Conservation (phyloP, 2,113 vertebrate genomes). For the Takifugu bimaculatus region DNA sequence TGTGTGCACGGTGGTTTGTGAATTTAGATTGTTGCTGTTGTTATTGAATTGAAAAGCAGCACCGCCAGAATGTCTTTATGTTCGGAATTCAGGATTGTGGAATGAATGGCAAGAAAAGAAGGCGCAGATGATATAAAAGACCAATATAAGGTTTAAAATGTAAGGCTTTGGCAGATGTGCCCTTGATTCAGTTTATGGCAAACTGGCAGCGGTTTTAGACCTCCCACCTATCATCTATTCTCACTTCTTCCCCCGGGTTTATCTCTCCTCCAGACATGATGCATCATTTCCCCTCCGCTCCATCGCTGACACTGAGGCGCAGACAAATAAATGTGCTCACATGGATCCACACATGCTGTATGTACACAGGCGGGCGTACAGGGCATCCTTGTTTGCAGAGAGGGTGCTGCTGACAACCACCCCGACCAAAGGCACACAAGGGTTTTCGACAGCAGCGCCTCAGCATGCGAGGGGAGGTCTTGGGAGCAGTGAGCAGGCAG, state of each 20-base stretch:
- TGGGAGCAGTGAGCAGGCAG: conserved; percentile 9
- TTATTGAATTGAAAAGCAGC: no score
- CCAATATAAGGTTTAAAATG: no score
- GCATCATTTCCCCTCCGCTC: conserved; percentile 53
- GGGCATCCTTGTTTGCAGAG: conserved; percentile 44
- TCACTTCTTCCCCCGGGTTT: conserved; percentile 52
- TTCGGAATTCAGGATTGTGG: no score
- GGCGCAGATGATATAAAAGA: no score
- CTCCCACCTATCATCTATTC: conserved; percentile 29
- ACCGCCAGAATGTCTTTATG: no score
- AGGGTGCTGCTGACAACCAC: conserved; percentile 22
- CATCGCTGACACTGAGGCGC: conserved; percentile 1
- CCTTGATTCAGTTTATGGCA: conserved; percentile 22
- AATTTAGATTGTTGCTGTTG: no score
- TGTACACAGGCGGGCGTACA: conserved; percentile 18
- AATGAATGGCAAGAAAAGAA: no score
- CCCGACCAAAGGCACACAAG: conserved; percentile 10
- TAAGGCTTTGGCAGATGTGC: no score
- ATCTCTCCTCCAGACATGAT: conserved; percentile 56
- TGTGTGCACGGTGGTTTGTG: no score
- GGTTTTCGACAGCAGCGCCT: conserved; percentile 15
- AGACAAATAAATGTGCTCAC: conserved; percentile 4
- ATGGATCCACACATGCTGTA: conserved; percentile 11
- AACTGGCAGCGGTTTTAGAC: background rate
- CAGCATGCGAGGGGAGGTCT: conserved; percentile 23